Percentiles rank a stretch among this genome's conserved stretches.
These are phyloP conservation scores for Heteropelma amictum DNA, from an alignment of 2,888 invertebrate genomes.

Conservation along the genomic window DNA sequence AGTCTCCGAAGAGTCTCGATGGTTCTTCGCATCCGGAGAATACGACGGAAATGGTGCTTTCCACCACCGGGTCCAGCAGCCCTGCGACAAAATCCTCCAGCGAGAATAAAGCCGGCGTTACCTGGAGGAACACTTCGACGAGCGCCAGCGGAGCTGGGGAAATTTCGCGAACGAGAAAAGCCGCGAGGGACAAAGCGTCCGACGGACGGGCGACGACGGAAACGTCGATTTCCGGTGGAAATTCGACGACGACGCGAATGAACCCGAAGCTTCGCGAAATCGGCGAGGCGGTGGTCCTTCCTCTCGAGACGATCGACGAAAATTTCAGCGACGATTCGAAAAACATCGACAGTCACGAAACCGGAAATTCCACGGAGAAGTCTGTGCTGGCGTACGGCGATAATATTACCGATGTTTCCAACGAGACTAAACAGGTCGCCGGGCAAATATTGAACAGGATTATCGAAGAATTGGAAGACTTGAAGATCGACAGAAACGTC, in stretches of 20 bases:
- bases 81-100: not conserved
- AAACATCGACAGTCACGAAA: no score
- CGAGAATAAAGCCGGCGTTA: no score
- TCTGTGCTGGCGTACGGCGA: not conserved
- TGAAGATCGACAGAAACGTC: conserved; percentile 60
- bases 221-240: not conserved
- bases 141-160: no score
- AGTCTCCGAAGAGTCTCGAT: not conserved
- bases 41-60: not conserved
- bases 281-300: conserved; percentile 28
- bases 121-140: no score
- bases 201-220: not conserved
- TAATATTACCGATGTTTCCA: conserved; percentile 29
- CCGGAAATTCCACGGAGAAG: no score
- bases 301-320: conserved; percentile 11
- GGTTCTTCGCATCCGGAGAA: not conserved
- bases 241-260: conserved; percentile 27
- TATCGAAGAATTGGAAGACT: conserved; percentile 66
- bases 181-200: conserved; percentile 15
- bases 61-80: not conserved
- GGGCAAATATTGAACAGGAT: conserved; percentile 65
- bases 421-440: conserved; percentile 67
- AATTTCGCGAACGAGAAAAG: not conserved
- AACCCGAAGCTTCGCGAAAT: conserved; percentile 39
- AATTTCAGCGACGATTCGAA: not conserved